phyloP scores from a whole-genome alignment of 2,797 vertebrate genomes.

The Manis javanica region DNA sequence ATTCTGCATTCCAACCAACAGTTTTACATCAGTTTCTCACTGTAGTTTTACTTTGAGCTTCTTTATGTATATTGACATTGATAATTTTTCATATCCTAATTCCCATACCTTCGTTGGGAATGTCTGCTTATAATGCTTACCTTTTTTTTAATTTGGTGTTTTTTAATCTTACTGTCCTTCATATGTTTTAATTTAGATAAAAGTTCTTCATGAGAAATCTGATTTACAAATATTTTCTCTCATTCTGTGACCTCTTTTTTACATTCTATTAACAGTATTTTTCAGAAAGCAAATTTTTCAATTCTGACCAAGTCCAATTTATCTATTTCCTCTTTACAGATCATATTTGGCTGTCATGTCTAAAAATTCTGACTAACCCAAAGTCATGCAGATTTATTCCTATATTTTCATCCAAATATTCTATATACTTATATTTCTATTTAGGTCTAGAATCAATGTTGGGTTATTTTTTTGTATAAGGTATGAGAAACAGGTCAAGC shows the following conservation, averaged over 20 bases:
- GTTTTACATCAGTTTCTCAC: background rate
- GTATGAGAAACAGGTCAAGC: background rate
- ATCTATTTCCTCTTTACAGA: background rate
- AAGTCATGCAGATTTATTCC: background rate
- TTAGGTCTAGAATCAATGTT: background rate
- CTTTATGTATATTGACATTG: background rate
- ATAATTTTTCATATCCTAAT: background rate
- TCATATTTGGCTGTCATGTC: background rate
- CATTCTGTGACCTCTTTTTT: background rate
- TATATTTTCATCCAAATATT: background rate
- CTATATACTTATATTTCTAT: background rate
- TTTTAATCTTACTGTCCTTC: background rate
- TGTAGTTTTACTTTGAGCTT: background rate
- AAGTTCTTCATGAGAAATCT: background rate
- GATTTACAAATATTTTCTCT: background rate
- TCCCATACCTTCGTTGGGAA: background rate
- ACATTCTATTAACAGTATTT: background rate
- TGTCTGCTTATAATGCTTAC: background rate
- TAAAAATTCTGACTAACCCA: background rate
- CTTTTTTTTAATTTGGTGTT: background rate
- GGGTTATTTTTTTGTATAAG: background rate
- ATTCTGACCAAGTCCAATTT: background rate
- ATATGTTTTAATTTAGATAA: background rate
- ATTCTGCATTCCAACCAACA: background rate
- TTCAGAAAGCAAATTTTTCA: background rate